Evolutionary conservation across 2,888 invertebrate species (phyloP).

Genomic region (Melanotus villosus): DNA sequence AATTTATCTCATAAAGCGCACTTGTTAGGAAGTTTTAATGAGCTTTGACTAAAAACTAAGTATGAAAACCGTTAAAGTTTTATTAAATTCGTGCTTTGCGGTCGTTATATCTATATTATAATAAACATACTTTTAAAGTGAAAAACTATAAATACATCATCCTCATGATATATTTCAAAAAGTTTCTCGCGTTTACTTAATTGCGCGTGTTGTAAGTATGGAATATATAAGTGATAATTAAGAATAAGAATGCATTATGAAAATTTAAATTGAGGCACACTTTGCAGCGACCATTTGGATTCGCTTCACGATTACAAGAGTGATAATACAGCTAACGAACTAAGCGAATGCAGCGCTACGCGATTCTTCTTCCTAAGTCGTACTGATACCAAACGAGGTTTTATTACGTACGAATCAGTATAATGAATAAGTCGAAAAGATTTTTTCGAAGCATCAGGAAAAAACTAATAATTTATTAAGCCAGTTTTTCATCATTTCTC

Average conservation of each 20-base stretch:
- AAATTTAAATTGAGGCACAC: background rate
- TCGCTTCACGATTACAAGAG: background rate
- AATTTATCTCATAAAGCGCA: too few species aligned
- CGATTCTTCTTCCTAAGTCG: background rate
- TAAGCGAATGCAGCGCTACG: background rate
- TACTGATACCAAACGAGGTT: background rate
- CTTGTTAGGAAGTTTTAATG: too few species aligned
- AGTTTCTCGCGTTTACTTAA: slow-evolving; percentile 18
- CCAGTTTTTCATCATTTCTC: slow-evolving; percentile 43
- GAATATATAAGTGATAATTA: slow-evolving; percentile 10
- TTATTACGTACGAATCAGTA: too few species aligned
- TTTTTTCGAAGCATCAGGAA: too few species aligned
- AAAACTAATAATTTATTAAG: slow-evolving; percentile 37
- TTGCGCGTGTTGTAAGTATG: slow-evolving; percentile 4
- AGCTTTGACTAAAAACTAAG: too few species aligned
- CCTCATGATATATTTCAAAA: background rate
- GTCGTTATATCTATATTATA: too few species aligned
- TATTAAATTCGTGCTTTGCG: too few species aligned
- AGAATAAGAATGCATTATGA: slow-evolving; percentile 19
- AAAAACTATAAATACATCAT: background rate
- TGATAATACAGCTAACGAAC: slow-evolving; percentile 15
- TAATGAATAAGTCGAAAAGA: too few species aligned
- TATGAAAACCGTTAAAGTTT: too few species aligned
- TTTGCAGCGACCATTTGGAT: background rate
- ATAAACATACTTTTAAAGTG: background rate